Base-by-base conservation (phyloP, 23 tunicate genomes). In the Styela plicata region DNA sequence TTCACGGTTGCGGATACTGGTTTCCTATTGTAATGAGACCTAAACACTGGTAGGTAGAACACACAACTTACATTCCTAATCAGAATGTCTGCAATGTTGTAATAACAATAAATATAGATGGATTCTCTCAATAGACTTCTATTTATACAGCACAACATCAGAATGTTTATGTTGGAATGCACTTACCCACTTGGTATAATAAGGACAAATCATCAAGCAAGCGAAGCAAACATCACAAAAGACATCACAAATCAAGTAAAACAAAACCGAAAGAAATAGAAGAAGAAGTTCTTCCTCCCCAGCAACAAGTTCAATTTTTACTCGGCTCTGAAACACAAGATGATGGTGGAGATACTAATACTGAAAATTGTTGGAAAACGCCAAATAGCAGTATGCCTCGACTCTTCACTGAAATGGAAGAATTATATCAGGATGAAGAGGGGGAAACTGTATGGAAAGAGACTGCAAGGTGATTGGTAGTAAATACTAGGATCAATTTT, bases 381-480 rank as follows among this genome's bases (percentile, higher is more conserved):
- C 66, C 69, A 13, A 64, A 69, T 52, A 74, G 82, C 29, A 80
- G 85, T 29, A 33, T 76, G 64, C 98, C 98, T 10, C 71, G 87
- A 34, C 88, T 93, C 28, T 93, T 93, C 71, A 93, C 93, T 1
- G 93, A 93, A 73, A 87, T 93, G 98, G 89, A 88, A 74, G 93
- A 93, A 57, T 78, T 93, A 32, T 80, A 88, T 33, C 67, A 67
- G 20, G 89, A 84, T 44, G 93, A 88, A 52, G 83, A 74, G 26
- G 93, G 87, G 20, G 87, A 93, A 24, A 34, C 83, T 2, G 30
- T 87, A 23, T 93, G 98, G 98, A 93, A 80, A 76, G 98, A 93
- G 75, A 83, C 89, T 22, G 98, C 89, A 0, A 84, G 98, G 98
- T 93, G 34, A 32, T 23, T 61, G 20, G 64, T 61, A 19, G 20